Evolutionary conservation across 2,797 vertebrate species (phyloP).

Genomic region (Muraenolepis orangiensis): DNA sequence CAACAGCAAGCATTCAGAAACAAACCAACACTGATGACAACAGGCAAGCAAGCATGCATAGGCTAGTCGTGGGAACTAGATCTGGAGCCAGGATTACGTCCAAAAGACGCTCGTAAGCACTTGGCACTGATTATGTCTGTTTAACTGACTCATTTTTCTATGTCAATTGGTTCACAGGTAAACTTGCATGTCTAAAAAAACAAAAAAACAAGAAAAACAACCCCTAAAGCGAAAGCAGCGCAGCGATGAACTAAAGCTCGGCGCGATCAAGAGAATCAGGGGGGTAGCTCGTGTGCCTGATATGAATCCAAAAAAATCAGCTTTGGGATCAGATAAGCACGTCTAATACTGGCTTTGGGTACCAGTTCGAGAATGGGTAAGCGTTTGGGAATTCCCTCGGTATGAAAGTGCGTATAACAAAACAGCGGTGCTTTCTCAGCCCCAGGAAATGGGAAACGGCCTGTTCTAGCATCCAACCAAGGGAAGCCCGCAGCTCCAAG

Average conservation of each 20-base stretch:
- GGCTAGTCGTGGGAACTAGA: constrained; percentile 34
- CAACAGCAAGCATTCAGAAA: constrained; percentile 48
- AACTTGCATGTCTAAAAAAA: neutral
- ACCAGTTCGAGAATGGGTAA: neutral
- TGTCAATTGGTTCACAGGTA: neutral
- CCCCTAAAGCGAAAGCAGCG: neutral
- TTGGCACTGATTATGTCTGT: neutral
- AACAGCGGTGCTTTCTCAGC: constrained; percentile 74
- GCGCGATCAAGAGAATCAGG: neutral
- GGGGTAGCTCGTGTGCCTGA: neutral
- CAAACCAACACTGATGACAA: constrained; percentile 38
- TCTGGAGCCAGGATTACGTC: constrained; percentile 37
- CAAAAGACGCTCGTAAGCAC: neutral
- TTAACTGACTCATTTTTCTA: neutral
- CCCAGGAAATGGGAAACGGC: constrained; percentile 78
- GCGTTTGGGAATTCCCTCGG: constrained; percentile 30
- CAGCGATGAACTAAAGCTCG: neutral
- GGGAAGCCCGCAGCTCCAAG: constrained; percentile 33
- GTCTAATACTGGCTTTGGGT: neutral
- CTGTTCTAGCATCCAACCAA: constrained; percentile 77
- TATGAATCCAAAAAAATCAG: neutral
- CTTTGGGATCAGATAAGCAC: neutral
- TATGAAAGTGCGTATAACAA: constrained; percentile 61
- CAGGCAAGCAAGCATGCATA: constrained; percentile 64
- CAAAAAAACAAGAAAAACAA: neutral